phyloP scores from a whole-genome alignment of 2,797 vertebrate genomes.

The Cossypha dichroa region DNA sequence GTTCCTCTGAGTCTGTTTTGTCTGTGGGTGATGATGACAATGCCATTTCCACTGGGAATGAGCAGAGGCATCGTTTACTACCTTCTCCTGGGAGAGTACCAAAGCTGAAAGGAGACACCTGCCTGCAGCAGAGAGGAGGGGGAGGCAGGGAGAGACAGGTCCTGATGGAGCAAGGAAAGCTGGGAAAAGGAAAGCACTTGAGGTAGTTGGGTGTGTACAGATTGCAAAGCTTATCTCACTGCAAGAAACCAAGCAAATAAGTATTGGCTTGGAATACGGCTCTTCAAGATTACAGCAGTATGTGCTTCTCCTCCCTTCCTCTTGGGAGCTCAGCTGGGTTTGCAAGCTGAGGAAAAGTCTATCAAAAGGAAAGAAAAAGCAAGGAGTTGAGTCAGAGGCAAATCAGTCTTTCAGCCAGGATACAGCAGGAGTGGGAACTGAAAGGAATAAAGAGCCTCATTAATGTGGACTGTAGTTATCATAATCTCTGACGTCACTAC shows the following conservation, averaged over 20 bases:
- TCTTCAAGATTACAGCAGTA: background rate
- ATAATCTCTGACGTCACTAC: background rate
- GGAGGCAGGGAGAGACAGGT: background rate
- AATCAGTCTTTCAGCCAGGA: background rate
- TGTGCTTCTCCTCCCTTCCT: background rate
- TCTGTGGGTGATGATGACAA: fast-evolving
- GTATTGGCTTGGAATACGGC: background rate
- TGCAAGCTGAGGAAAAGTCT: background rate
- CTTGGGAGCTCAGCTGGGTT: background rate
- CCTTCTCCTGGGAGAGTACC: background rate
- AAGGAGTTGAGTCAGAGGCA: background rate
- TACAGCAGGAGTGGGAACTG: background rate
- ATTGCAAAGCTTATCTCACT: background rate
- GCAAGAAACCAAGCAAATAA: background rate
- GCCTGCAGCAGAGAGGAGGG: background rate
- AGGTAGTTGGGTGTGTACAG: background rate
- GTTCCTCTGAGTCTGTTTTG: background rate
- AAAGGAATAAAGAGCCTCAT: background rate
- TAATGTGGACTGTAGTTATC: background rate
- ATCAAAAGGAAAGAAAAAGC: background rate
- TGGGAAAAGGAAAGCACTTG: background rate
- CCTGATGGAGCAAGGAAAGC: background rate
- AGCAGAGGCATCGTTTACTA: background rate
- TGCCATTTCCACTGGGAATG: background rate
- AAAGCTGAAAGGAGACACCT: background rate